Conservation (phyloP, 2,797 vertebrate species). For the Eleutherodactylus coqui region DNA sequence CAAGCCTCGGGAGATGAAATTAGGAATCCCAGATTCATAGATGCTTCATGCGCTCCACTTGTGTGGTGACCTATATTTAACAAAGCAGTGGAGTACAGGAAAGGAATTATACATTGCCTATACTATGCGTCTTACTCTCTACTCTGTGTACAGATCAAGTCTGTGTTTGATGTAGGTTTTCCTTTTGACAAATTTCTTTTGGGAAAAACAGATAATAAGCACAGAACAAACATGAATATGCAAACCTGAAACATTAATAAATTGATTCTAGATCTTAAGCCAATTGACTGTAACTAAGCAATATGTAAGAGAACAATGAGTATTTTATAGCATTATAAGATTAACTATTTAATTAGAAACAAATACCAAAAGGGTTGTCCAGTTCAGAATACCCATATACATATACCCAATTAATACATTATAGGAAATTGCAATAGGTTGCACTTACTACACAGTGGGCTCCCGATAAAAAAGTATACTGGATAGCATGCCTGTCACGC, state of each 20-base stretch:
- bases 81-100: accelerated
- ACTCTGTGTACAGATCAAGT: background rate
- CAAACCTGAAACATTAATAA: conserved; percentile 5
- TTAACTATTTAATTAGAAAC: background rate
- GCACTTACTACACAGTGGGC: too few species aligned
- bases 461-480: too few species aligned
- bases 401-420: too few species aligned
- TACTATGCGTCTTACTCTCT: background rate
- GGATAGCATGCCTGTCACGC: too few species aligned
- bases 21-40: conserved; percentile 51
- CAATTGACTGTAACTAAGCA: background rate
- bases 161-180: conserved; percentile 17
- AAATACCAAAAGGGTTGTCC: background rate
- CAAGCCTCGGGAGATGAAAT: conserved; percentile 24
- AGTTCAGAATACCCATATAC: too few species aligned
- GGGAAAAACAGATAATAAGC: conserved; percentile 10
- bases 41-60: conserved; percentile 2
- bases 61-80: conserved; percentile 68
- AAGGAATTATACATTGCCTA: accelerated
- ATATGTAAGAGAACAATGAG: background rate
- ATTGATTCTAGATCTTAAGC: conserved; percentile 1
- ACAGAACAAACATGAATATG: conserved; percentile 14
- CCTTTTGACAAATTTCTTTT: conserved; percentile 30
- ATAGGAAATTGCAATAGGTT: too few species aligned
- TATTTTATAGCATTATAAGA: background rate